A percentile compares a stretch with the other conserved stretches of the same genome.
Evolutionary conservation across 2,797 vertebrate species (phyloP).

Genomic region (Chrysocyon brachyurus): DNA sequence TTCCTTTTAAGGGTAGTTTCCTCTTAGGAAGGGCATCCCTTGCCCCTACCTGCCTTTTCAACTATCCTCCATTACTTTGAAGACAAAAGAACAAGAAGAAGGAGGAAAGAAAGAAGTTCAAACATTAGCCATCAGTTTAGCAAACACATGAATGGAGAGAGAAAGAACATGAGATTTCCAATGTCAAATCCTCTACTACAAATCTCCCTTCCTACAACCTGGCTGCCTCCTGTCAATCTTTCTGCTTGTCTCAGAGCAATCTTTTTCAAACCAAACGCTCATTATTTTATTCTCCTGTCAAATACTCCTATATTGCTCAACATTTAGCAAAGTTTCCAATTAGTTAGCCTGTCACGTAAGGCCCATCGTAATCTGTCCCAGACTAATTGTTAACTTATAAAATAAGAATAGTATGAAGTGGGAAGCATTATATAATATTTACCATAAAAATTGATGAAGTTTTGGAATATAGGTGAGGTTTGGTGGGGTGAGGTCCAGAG

Average conservation of each 20-base stretch:
- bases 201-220: neutral
- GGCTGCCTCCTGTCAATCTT: neutral
- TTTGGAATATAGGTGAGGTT: too few species aligned
- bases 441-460: neutral
- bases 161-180: neutral
- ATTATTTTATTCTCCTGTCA: neutral
- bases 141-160: neutral
- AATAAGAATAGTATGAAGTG: conserved; percentile 15
- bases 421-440: neutral
- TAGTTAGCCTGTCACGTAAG: neutral
- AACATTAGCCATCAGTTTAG: neutral
- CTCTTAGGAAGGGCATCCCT: neutral
- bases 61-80: neutral
- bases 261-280: neutral
- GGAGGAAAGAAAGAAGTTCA: neutral
- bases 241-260: neutral
- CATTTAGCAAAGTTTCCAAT: neutral
- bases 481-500: too few species aligned
- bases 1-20: neutral
- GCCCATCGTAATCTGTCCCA: neutral
- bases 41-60: neutral
- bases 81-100: neutral
- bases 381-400: neutral
- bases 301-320: neutral
- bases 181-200: neutral